Evolutionary conservation across 2,888 invertebrate species (phyloP).

Genomic region (Tinea trinotella): DNA sequence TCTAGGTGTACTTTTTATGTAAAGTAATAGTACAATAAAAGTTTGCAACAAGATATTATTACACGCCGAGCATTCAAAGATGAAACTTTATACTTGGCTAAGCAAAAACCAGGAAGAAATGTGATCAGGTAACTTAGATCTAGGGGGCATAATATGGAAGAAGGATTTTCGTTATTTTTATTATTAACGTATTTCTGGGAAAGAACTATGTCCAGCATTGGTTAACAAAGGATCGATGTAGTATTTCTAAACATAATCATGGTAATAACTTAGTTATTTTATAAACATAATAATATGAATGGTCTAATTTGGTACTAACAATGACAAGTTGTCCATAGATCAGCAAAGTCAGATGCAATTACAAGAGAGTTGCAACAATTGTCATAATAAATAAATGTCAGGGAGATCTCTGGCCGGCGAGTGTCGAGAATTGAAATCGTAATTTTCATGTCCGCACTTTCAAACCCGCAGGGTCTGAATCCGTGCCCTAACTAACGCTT

Average conservation of each 20-base stretch:
- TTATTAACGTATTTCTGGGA: too few species aligned
- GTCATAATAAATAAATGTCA: slow-evolving; percentile 1
- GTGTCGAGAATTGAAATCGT: slow-evolving; percentile 37
- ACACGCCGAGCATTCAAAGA: neutral
- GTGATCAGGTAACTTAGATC: neutral
- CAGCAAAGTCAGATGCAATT: slow-evolving; percentile 1
- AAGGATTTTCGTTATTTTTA: too few species aligned
- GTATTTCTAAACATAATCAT: too few species aligned
- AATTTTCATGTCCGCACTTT: slow-evolving; percentile 42
- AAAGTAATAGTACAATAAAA: neutral
- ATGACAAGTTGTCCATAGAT: neutral
- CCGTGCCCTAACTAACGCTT: slow-evolving; percentile 20
- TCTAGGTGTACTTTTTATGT: neutral
- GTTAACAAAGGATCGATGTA: too few species aligned
- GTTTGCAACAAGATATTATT: neutral
- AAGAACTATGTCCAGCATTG: too few species aligned
- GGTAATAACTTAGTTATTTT: too few species aligned
- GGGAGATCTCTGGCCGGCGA: slow-evolving; percentile 19
- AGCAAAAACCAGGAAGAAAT: slow-evolving; percentile 8
- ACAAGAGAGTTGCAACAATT: slow-evolving; percentile 12
- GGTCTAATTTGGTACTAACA: too few species aligned
- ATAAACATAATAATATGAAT: too few species aligned
- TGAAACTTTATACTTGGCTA: slow-evolving; percentile 3
- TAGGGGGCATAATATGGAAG: neutral
- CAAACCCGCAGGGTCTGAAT: slow-evolving; percentile 32